These are phyloP conservation scores for Eucriotettix oculatus DNA, from an alignment of 2,888 invertebrate species.

Conservation along the genomic window DNA sequence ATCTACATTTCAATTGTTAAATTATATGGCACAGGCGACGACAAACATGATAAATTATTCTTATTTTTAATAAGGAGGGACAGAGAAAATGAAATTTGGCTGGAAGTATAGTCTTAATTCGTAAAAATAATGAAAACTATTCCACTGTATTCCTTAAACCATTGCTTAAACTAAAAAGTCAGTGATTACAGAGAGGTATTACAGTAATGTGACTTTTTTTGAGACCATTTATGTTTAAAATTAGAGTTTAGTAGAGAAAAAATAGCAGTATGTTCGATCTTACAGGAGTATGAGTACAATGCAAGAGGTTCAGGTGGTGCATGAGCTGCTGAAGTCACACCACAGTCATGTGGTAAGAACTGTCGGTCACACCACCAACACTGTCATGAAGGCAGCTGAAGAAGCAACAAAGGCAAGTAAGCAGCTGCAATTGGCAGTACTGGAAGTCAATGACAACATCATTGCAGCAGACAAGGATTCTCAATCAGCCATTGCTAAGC, in stretches of 20 bases:
- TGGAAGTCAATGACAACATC: background rate
- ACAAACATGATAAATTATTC: too few relatives aligned
- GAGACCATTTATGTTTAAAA: background rate
- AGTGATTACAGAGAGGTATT: too few relatives aligned
- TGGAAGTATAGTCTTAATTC: too few relatives aligned
- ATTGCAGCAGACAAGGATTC: background rate
- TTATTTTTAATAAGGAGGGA: too few relatives aligned
- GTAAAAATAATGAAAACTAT: too few relatives aligned
- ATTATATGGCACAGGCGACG: too few relatives aligned
- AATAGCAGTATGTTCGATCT: slow-evolving; percentile 10
- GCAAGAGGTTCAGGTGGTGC: slow-evolving; percentile 36
- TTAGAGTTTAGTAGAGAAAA: background rate
- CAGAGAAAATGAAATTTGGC: too few relatives aligned
- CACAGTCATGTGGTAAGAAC: slow-evolving; percentile 21
- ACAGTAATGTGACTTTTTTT: too few relatives aligned
- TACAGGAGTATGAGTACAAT: slow-evolving; percentile 37
- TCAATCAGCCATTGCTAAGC: too few relatives aligned
- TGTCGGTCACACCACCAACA: slow-evolving; percentile 16
- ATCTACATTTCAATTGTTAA: too few relatives aligned
- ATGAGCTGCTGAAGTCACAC: slow-evolving; percentile 30
- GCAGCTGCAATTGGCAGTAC: slow-evolving; percentile 16
- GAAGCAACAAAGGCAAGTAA: slow-evolving; percentile 19
- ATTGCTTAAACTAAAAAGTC: too few relatives aligned
- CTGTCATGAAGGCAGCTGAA: slow-evolving; percentile 19
- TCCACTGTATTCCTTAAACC: too few relatives aligned